These are phyloP conservation scores for Drosophila monieri DNA, from an alignment of 2,888 invertebrate species.

Conservation along the genomic window DNA sequence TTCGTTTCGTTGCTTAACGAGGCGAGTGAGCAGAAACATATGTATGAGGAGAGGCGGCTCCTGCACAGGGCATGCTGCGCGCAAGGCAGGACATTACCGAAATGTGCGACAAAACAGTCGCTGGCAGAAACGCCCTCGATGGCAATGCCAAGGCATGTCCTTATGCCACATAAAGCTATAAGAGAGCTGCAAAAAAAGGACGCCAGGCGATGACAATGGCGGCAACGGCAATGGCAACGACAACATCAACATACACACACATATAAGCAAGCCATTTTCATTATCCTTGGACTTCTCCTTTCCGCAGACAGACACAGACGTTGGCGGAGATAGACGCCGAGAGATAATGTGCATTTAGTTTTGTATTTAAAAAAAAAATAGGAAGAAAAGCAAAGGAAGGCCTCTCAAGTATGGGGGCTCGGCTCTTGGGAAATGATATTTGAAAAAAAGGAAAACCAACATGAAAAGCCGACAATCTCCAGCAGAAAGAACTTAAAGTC, in stretches of 20 bases:
- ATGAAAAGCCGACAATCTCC: not conserved
- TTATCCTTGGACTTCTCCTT: slow-evolving; percentile 67
- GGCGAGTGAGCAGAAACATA: slow-evolving; percentile 16
- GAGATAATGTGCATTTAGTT: slow-evolving; percentile 50
- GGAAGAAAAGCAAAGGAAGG: slow-evolving; percentile 8
- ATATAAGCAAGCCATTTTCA: slow-evolving; percentile 61
- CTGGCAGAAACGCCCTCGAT: slow-evolving; percentile 33
- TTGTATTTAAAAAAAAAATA: slow-evolving; percentile 52
- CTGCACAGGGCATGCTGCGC: slow-evolving; percentile 15
- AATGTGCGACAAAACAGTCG: slow-evolving; percentile 38
- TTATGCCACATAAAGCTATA: slow-evolving; percentile 36
- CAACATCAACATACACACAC: slow-evolving; percentile 37
- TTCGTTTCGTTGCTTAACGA: slow-evolving; percentile 37
- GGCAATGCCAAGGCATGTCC: slow-evolving; percentile 46
- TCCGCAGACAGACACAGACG: slow-evolving; percentile 34
- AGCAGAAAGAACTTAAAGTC: not conserved
- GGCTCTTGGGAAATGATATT: slow-evolving; percentile 20
- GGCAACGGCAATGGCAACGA: slow-evolving; percentile 41
- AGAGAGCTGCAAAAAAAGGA: slow-evolving; percentile 12
- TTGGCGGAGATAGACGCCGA: slow-evolving; percentile 24
- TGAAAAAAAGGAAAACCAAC: not conserved
- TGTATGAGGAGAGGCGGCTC: not conserved
- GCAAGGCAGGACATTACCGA: slow-evolving; percentile 35
- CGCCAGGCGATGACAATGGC: slow-evolving; percentile 47
- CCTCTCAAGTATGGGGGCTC: slow-evolving; percentile 22